Conservation (phyloP, 1,140 invertebrate species). For the Chironomus tepperi region DNA sequence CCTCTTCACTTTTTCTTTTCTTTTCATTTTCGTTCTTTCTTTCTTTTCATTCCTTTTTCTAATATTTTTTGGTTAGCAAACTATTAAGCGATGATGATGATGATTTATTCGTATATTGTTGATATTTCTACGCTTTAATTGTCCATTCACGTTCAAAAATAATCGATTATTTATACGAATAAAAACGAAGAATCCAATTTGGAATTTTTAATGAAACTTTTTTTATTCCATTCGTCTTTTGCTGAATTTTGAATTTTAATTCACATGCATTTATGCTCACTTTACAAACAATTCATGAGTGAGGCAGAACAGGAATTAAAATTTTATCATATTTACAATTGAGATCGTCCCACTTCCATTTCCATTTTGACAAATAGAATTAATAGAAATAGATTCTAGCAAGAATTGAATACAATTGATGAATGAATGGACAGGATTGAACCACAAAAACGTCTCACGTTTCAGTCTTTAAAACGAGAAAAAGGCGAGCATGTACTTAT, state of each 20-base stretch:
- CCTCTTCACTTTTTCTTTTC: conserved; percentile 10
- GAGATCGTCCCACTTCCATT: too few species aligned
- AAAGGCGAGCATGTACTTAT: not conserved
- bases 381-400: too few species aligned
- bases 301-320: too few species aligned
- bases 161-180: conserved; percentile 16
- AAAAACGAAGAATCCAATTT: not conserved
- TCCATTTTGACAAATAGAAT: too few species aligned
- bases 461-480: not conserved
- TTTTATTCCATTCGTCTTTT: not conserved
- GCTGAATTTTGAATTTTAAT: not conserved
- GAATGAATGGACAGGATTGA: conserved; percentile 14
- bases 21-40: not conserved
- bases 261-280: too few species aligned
- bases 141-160: not conserved
- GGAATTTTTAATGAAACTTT: not conserved
- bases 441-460: conserved; percentile 2
- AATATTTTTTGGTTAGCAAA: not conserved
- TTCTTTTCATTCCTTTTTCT: not conserved
- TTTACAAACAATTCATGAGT: not conserved
- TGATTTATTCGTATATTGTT: not conserved
- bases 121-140: conserved; percentile 12
- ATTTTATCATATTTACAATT: too few species aligned
- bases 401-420: not conserved
- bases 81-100: conserved; percentile 12